phyloP scores from a whole-genome alignment of 1,140 invertebrate genomes.

The Drosophila lowei region DNA sequence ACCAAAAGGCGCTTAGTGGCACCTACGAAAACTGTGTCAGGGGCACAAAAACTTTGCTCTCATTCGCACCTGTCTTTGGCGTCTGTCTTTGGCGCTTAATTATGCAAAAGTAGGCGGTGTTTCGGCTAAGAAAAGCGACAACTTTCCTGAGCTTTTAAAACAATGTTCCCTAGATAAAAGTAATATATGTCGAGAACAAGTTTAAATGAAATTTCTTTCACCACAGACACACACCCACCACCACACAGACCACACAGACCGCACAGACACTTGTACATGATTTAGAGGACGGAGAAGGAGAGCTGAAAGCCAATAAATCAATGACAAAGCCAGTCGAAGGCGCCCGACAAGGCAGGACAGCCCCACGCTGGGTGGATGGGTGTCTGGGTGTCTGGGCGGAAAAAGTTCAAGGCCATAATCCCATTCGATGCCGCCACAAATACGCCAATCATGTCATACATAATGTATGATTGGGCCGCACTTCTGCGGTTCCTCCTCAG shows the following conservation, averaged over 20 bases:
- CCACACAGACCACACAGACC: conserved; percentile 1
- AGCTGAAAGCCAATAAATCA: conserved; percentile 71
- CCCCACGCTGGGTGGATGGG: conserved; percentile 15
- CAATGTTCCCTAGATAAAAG: conserved; percentile 48
- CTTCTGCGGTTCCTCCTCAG: conserved; percentile 9
- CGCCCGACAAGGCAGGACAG: conserved; percentile 8
- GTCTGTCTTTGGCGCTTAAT: conserved; percentile 66
- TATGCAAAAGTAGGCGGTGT: conserved; percentile 60
- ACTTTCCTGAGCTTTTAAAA: conserved; percentile 43
- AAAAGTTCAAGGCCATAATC: conserved; percentile 78
- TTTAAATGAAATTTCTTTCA: conserved; percentile 67
- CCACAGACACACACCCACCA: conserved; percentile 2
- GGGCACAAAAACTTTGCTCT: conserved; percentile 33
- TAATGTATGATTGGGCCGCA: conserved; percentile 50
- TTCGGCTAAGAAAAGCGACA: conserved; percentile 40
- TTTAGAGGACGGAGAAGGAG: conserved; percentile 19
- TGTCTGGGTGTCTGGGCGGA: background rate
- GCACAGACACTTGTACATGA: conserved; percentile 25
- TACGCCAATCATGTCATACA: conserved; percentile 77
- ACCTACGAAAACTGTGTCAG: conserved; percentile 55
- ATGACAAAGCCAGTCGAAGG: conserved; percentile 64
- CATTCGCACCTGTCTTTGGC: conserved; percentile 54
- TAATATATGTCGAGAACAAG: conserved; percentile 65
- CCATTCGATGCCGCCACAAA: conserved; percentile 73
- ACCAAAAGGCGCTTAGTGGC: conserved; percentile 42